phyloP scores from a whole-genome alignment of 2,797 vertebrate genomes.

The Catharus ustulatus region DNA sequence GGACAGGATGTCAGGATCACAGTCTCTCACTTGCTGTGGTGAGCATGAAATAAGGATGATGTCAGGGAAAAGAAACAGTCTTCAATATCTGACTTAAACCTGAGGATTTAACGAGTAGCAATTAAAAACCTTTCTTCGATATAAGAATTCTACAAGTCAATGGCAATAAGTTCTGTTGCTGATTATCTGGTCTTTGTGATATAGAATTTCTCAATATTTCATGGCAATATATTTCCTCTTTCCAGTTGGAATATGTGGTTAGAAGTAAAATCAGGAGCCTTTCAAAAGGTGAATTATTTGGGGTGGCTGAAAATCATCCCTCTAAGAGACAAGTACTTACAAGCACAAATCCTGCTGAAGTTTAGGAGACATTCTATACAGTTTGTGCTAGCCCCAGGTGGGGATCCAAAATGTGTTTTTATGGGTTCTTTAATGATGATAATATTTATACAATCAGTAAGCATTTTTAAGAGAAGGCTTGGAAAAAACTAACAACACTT shows the following conservation, averaged over 20 bases:
- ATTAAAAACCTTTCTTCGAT: not conserved
- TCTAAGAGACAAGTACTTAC: not conserved
- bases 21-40: not conserved
- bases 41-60: not conserved
- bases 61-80: not conserved
- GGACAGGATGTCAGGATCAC: not conserved
- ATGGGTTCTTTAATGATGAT: not conserved
- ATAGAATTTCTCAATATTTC: not conserved
- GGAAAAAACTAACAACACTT: not conserved
- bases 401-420: not conserved
- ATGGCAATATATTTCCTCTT: not conserved
- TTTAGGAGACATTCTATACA: not conserved
- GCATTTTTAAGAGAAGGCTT: not conserved
- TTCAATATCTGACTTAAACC: not conserved
- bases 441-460: not conserved
- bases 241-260: not conserved
- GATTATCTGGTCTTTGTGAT: not conserved
- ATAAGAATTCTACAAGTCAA: not conserved
- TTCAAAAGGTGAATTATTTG: slow-evolving; percentile 8
- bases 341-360: not conserved
- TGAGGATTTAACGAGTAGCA: not conserved
- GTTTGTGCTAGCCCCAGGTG: not conserved
- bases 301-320: not conserved
- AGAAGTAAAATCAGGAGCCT: not conserved
- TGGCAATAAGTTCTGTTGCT: not conserved